Base-by-base conservation (phyloP, 1,140 invertebrate genomes). In the Bathynomus jamesi region DNA sequence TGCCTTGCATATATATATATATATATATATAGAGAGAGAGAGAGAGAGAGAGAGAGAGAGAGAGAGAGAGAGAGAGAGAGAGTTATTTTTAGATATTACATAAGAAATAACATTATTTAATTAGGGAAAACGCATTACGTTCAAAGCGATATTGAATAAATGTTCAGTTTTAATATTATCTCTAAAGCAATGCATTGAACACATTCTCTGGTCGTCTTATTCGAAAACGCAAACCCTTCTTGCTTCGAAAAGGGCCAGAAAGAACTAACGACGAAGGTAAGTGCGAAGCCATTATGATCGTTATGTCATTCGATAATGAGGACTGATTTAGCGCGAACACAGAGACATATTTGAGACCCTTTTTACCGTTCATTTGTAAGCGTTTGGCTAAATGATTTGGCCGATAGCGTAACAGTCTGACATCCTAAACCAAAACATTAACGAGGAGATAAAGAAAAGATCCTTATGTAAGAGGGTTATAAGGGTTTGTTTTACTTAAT, bases 281-380 rank as follows among this genome's bases (percentile, higher is more conserved):
- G 40, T 53, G 40, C 21, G 40, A 53, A 53, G 40, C 40, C n/a
- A 53, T 53, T 53, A 53, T 53, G 40, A 53, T 40, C 2, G 40
- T 3, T 53, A 53, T 21, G 5, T 53, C 40, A 5, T 17, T 53
- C 2, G 21, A 53, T 53, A 53, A 53, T 53, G 40, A 53, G 40
- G 40, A 53, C 21, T 53, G 40, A 53, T 53, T 53, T 53, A 53
- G 40, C 40, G 40, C 21, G 40, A 53, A 53, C 40, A 21, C 21
- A 53, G 40, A 53, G 40, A 53, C 40, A 53, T 53, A 53, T 53
- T 53, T 11, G 40, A 53, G 40, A 53, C 40, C 40, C 21, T 53
- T 53, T 53, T 53, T 53, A 53, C 40, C 40, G 40, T 53, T 53
- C n/a, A n/a, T n/a, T n/a, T n/a, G n/a, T n/a, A n/a, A n/a, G n/a